Percentiles rank a stretch among this genome's conserved stretches.
Conservation (phyloP, 2,797 vertebrate species). For the Astyanax mexicanus region DNA sequence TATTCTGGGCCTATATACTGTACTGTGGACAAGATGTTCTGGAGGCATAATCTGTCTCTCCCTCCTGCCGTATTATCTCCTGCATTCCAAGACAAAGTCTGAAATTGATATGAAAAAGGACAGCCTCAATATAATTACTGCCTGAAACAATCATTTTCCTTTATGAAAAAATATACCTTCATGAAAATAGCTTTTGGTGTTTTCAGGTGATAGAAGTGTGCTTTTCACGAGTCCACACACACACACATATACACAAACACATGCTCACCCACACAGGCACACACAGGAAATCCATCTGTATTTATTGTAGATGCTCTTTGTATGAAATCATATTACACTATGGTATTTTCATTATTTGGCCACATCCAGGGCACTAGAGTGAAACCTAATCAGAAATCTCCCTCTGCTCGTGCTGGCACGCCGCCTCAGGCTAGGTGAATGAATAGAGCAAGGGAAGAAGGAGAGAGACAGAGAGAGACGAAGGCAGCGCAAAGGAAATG, state of each 20-base stretch:
- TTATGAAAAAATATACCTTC: conserved; percentile 8
- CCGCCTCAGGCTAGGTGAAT: conserved; percentile 43
- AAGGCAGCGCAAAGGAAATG: conserved; percentile 7
- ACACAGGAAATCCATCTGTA: conserved; percentile 34
- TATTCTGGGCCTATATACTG: neutral
- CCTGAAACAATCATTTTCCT: conserved; percentile 17
- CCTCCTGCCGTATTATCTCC: neutral
- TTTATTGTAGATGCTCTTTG: conserved; percentile 43
- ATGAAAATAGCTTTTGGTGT: conserved; percentile 16
- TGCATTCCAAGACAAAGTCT: neutral
- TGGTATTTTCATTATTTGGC: conserved; percentile 49
- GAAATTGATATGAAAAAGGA: neutral
- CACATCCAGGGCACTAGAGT: conserved; percentile 23
- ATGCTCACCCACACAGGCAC: conserved; percentile 8
- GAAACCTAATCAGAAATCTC: conserved; percentile 56
- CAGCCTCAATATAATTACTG: conserved; percentile 21
- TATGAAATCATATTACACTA: conserved; percentile 49
- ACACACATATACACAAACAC: neutral
- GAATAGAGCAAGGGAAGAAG: conserved; percentile 10
- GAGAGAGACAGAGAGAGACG: too few species aligned
- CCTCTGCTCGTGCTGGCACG: conserved; percentile 5
- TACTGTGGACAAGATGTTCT: neutral
- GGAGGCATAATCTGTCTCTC: too few species aligned
- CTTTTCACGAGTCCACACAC: neutral
- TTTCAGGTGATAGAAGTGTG: neutral